These are phyloP conservation scores for Dugesia japonica DNA, from an alignment of 2,888 invertebrate species.

Conservation along the genomic window DNA sequence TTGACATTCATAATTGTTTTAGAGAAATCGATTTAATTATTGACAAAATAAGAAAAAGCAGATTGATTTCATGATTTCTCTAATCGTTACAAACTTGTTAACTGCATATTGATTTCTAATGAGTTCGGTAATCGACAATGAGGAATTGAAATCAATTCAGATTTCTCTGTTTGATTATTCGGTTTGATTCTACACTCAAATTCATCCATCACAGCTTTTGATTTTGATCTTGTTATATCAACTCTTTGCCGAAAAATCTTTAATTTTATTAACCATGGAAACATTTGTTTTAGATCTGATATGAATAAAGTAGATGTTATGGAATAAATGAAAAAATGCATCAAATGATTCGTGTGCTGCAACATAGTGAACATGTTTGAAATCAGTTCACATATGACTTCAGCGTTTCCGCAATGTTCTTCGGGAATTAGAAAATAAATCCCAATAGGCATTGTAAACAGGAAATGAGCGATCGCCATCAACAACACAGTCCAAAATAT, in stretches of 20 bases:
- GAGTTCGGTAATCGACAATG: neutral
- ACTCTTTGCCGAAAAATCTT: neutral
- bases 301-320: slow-evolving; percentile 33
- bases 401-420: slow-evolving; percentile 25
- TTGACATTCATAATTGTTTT: no score
- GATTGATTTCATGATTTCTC: no score
- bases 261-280: neutral
- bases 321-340: slow-evolving; percentile 34
- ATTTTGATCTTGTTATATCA: neutral
- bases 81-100: neutral
- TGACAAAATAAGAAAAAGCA: no score
- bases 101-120: neutral
- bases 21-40: no score
- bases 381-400: slow-evolving; percentile 30
- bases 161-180: neutral
- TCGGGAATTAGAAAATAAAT: slow-evolving; percentile 23
- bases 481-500: slow-evolving; percentile 31
- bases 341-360: slow-evolving; percentile 32
- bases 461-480: slow-evolving; percentile 32
- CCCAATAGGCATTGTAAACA: slow-evolving; percentile 34
- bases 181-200: slow-evolving; percentile 1
- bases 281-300: slow-evolving; percentile 25
- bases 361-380: slow-evolving; percentile 30
- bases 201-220: neutral
- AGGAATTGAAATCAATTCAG: neutral